Base-by-base conservation (phyloP, 1,140 invertebrate species). In the Neoseiulus cucumeris region DNA sequence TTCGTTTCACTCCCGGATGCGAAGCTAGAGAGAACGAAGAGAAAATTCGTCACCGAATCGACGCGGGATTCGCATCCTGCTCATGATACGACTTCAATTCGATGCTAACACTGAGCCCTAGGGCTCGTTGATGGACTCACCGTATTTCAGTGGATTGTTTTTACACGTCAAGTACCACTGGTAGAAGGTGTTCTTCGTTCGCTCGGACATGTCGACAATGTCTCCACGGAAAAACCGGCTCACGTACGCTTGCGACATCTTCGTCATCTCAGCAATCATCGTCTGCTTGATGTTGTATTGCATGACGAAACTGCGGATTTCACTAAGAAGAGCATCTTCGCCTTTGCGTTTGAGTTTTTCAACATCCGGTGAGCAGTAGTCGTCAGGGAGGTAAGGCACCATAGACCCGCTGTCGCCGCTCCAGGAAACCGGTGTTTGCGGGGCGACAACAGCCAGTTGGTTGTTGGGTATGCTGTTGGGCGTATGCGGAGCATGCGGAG, bases 191-290 rank as follows among this genome's bases (percentile, higher is more conserved):
- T 70, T 72, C 65, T 73, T 72, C 44, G 73, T 73, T 18, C 71
- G 66, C 47, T 75, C 74, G 25, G 74, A 74, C 72, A 75, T 73
- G 65, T 75, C 74, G 45, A 68, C 68, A 68, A 68, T 70, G 67
- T 75, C 74, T 39, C 74, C 74, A 33, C 74, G 70, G 64, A 75
- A 71, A 68, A 72, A 75, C 41, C 73, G 70, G 65, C 73, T 74
- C 14, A 75, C 74, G 68, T 75, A 75, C 0, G 73, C 74, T 66
- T 75, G 74, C 68, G 73, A 74, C 68, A 70, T 70, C 69, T 73
- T 74, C 65, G 74, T 72, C 70, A 75, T 72, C 51, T 73, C 72
- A 7, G 74, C 74, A 47, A 75, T 74, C 69, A 74, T 73, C 41
- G 72, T 73, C 66, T 75, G 74, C 64, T 74, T 75, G 42, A 75